A percentile compares a stretch with the other conserved stretches of the same genome.
Evolutionary conservation across 1,140 invertebrate species (phyloP).

Genomic region (Drosophila sulfurigaster): DNA sequence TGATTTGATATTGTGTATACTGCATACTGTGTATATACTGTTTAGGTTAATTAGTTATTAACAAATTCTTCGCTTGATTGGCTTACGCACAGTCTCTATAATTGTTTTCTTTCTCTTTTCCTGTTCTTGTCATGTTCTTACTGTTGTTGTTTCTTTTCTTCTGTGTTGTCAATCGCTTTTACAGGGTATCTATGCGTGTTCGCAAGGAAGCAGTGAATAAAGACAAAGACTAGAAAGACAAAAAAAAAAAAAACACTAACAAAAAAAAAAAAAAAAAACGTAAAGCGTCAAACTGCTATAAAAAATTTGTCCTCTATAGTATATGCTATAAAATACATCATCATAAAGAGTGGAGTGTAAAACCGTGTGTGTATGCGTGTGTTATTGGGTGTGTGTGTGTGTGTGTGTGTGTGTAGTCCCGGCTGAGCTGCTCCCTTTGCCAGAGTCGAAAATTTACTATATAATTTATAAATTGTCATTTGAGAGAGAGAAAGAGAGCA

Average conservation of each 20-base stretch:
- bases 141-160: conserved; percentile 10
- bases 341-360: conserved; percentile 8
- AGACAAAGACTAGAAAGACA: conserved; percentile 60
- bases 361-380: conserved; percentile 19
- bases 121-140: conserved; percentile 10
- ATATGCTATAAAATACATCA: conserved; percentile 46
- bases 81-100: conserved; percentile 68
- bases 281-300: conserved; percentile 15
- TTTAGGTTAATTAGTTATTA: conserved; percentile 35
- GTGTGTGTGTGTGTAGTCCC: conserved; percentile 19
- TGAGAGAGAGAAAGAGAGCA: conserved; percentile 18
- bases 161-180: conserved; percentile 2
- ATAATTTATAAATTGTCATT: not conserved
- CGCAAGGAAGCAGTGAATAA: conserved; percentile 39
- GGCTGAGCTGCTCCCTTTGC: conserved; percentile 33
- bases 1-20: conserved; percentile 28
- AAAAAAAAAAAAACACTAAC: conserved; percentile 32
- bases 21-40: conserved; percentile 14
- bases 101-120: conserved; percentile 20
- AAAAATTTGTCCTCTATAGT: conserved; percentile 27
- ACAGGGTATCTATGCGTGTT: conserved; percentile 22
- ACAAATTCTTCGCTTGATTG: conserved; percentile 59
- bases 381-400: conserved; percentile 19
- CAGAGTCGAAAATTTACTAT: conserved; percentile 28
- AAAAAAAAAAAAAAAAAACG: conserved; percentile 19